Conservation (phyloP, 1,140 invertebrate species). For the Drosophila azteca region DNA sequence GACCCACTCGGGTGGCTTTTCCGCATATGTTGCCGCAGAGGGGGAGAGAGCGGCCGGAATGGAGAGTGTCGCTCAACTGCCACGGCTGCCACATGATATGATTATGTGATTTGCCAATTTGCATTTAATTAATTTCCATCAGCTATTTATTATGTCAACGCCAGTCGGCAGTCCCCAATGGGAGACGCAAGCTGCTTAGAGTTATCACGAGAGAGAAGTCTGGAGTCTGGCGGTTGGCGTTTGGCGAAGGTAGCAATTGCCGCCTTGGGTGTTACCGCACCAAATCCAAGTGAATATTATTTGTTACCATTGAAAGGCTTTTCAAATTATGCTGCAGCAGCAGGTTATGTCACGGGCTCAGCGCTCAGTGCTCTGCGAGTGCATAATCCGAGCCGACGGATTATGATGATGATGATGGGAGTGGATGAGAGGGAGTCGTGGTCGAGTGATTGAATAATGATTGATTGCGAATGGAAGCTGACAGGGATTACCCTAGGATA, state of each 20-base stretch:
- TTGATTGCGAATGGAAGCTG: slow-evolving; percentile 21
- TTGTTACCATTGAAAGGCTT: slow-evolving; percentile 58
- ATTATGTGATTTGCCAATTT: slow-evolving; percentile 81
- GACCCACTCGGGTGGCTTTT: slow-evolving; percentile 32
- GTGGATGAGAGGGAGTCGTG: slow-evolving; percentile 14
- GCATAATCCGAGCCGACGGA: slow-evolving; percentile 29
- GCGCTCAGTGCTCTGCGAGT: slow-evolving; percentile 21
- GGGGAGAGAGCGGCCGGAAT: slow-evolving; percentile 12
- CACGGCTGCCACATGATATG: slow-evolving; percentile 71
- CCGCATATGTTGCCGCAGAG: slow-evolving; percentile 66
- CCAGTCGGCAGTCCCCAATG: slow-evolving; percentile 24
- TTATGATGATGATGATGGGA: slow-evolving; percentile 31
- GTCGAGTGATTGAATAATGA: slow-evolving; percentile 32
- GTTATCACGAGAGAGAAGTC: slow-evolving; percentile 34
- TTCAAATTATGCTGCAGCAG: slow-evolving; percentile 45
- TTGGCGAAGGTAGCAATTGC: slow-evolving; percentile 44
- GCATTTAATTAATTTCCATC: slow-evolving; percentile 80
- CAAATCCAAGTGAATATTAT: slow-evolving; percentile 65
- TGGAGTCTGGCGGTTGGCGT: neutral
- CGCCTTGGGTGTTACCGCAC: slow-evolving; percentile 54
- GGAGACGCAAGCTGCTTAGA: slow-evolving; percentile 32
- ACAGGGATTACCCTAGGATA: neutral
- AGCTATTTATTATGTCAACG: slow-evolving; percentile 80
- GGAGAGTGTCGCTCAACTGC: slow-evolving; percentile 40
- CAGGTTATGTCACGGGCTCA: slow-evolving; percentile 44